Evolutionary conservation across 2,888 invertebrate genomes (phyloP).

Genomic region (Ellobium chinense): DNA sequence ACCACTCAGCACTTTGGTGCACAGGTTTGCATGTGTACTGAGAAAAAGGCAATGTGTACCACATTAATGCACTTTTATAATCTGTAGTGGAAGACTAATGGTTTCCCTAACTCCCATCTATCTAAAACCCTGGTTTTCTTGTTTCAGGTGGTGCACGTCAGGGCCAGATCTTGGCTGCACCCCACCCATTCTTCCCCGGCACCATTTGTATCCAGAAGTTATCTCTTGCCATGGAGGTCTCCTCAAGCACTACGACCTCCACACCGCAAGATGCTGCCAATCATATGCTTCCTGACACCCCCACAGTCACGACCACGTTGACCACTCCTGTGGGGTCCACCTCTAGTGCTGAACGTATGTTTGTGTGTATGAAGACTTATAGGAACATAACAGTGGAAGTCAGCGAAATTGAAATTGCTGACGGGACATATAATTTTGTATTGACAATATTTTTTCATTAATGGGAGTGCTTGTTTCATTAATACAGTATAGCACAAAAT

Average conservation of each 20-base stretch:
- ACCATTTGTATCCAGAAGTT: constrained; percentile 47
- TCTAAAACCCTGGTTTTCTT: neutral
- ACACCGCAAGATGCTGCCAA: constrained; percentile 19
- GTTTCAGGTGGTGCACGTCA: constrained; percentile 17
- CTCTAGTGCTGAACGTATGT: constrained; percentile 25
- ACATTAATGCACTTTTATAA: neutral
- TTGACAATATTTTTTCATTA: no score
- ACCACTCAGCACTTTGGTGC: no score
- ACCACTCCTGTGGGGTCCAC: constrained; percentile 20
- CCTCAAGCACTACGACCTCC: constrained; percentile 44
- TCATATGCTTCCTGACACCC: neutral
- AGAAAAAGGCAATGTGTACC: neutral
- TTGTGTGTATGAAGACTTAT: neutral
- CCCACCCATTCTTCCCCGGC: neutral
- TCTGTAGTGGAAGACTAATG: neutral
- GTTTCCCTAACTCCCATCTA: neutral
- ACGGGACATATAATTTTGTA: no score
- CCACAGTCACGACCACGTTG: neutral
- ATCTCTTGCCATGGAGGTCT: constrained; percentile 44
- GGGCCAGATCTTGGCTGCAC: constrained; percentile 17
- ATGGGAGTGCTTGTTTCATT: no score
- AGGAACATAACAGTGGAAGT: no score
- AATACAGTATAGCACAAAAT: no score
- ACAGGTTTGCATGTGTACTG: no score
- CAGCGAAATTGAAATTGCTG: no score